Evolutionary conservation across 2,888 invertebrate species (phyloP).

Genomic region (Crioceris asparagi): DNA sequence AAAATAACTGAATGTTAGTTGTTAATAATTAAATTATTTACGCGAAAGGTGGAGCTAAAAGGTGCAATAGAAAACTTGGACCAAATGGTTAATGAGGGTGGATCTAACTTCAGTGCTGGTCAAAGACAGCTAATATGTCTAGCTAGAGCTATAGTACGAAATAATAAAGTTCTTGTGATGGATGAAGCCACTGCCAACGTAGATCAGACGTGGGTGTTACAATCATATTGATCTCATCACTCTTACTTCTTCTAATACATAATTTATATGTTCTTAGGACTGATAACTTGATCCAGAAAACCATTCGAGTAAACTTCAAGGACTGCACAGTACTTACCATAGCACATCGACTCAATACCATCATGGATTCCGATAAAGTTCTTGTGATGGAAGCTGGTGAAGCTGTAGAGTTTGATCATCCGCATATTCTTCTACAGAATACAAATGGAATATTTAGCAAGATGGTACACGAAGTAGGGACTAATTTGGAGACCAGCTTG

Average conservation of each 20-base stretch:
- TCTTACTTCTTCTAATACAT: too few species aligned
- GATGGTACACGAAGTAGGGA: constrained; percentile 35
- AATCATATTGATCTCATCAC: too few species aligned
- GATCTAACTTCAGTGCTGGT: constrained; percentile 77
- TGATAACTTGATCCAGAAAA: constrained; percentile 64
- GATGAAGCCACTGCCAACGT: constrained; percentile 92
- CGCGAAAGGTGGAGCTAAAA: constrained; percentile 61
- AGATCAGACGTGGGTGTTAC: too few species aligned
- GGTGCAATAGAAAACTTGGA: constrained; percentile 54
- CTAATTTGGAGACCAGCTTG: constrained; percentile 25
- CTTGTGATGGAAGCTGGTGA: constrained; percentile 47
- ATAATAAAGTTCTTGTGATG: constrained; percentile 68
- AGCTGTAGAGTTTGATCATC: constrained; percentile 44
- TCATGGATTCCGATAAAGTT: constrained; percentile 52
- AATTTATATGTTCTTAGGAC: constrained; percentile 51
- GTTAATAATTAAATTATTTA: neutral
- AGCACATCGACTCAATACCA: constrained; percentile 72
- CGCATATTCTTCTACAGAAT: constrained; percentile 35
- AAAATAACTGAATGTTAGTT: too few species aligned
- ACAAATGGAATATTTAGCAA: constrained; percentile 28
- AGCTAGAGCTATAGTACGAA: constrained; percentile 73
- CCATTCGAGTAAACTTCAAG: constrained; percentile 62
- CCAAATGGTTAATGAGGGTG: constrained; percentile 61
- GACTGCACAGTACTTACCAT: constrained; percentile 73
- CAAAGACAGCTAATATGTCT: constrained; percentile 81